Base-by-base conservation (phyloP, 2,888 invertebrate genomes). In the Parnassius glacialis region DNA sequence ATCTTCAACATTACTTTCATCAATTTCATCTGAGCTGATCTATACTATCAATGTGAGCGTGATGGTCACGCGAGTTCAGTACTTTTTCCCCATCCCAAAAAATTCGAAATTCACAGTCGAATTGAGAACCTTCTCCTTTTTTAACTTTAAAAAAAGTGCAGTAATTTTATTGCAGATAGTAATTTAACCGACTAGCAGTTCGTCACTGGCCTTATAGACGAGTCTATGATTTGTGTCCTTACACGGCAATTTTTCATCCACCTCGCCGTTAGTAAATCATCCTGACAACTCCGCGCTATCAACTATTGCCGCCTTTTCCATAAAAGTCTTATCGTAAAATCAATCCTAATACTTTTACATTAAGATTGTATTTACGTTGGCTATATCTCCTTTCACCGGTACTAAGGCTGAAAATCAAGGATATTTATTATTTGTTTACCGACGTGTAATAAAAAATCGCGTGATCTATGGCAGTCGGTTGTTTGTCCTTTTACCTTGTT, bases 171-270 rank as follows among this genome's bases (percentile, higher is more conserved):
- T 48, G 11, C 45, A 9, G 65, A 64, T 68, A 68, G 64, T 72
- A 71, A 70, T 74, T 74, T 70, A 68, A 69, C 51, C 25, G 44
- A 51, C 62, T 64, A 65, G 64, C 65, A 66, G 72, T 71, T 68
- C 74, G 73, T 74, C 76, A 74, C 70, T 67, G 66, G 62, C 64
- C 67, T 71, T 70, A 70, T 70, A 71, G 76, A 74, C 74, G 74
- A 68, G 65, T 61, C 66, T 71, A 78, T 79, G 78, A 78, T 79
- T 79, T 80, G 79, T 78, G 74, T 67, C 62, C 59, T 65, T 63
- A 62, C 65, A 67, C 68, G 64, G 68, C 71, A 62, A 79, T 80
- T 79, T 79, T 79, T 80, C 80, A 80, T 73, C 67, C 73, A 52
- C 64, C 66, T 73, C 62, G 68, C 68, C 67, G 67, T 66, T 70